These are phyloP conservation scores for Rhopalosiphum padi DNA, from an alignment of 1,140 invertebrate genomes.

Conservation along the genomic window DNA sequence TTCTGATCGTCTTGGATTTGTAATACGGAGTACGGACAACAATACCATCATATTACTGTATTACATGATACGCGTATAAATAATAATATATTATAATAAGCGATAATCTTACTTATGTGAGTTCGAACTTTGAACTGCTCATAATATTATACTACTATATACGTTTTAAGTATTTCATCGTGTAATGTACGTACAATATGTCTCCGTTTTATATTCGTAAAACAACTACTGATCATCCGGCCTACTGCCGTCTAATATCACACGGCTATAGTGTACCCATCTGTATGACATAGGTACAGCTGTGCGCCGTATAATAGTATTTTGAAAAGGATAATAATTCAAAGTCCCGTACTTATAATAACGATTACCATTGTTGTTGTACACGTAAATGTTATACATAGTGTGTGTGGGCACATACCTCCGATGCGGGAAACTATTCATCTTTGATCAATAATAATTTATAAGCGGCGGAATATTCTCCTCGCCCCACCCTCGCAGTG, in stretches of 20 bases:
- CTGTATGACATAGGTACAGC: neutral
- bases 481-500: neutral
- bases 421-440: conserved; percentile 4
- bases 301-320: neutral
- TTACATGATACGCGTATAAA: no score
- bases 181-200: no score
- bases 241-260: neutral
- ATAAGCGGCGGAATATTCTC: neutral
- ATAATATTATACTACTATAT: no score
- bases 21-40: no score
- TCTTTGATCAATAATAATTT: conserved; percentile 31
- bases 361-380: conserved; percentile 27
- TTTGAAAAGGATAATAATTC: conserved; percentile 26
- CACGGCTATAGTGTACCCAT: neutral
- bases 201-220: no score
- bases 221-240: neutral
- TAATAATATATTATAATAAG: no score
- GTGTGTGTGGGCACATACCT: conserved; percentile 37
- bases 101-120: no score
- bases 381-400: neutral
- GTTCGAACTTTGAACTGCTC: no score
- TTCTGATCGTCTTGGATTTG: no score
- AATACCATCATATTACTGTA: no score
- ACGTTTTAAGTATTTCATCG: no score
- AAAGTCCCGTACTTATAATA: conserved; percentile 11